A percentile compares a stretch with the other conserved stretches of the same genome.
These are phyloP conservation scores for Xiphophorus couchianus DNA, from an alignment of 2,113 vertebrate genomes.

Conservation along the genomic window DNA sequence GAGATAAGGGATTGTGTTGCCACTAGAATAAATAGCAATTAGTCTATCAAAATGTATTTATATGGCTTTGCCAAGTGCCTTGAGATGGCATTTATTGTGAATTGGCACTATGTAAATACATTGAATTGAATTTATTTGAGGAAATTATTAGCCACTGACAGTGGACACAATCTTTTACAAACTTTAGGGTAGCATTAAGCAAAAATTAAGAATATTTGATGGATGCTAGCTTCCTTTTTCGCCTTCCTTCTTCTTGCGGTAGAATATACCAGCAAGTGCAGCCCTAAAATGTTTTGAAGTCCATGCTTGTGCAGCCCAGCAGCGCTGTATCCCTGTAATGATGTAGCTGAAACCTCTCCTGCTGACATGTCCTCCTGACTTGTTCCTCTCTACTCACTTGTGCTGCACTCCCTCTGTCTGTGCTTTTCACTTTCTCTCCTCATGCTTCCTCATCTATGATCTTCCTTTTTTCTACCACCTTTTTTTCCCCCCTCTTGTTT, in stretches of 20 bases:
- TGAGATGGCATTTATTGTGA: neutral
- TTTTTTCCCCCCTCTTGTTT: slow-evolving; percentile 12
- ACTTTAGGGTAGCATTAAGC: neutral
- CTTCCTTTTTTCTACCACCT: slow-evolving; percentile 14
- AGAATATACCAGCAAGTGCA: neutral
- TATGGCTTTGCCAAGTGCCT: too few relatives aligned
- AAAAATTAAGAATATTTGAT: neutral
- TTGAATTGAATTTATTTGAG: neutral
- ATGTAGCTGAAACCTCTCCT: slow-evolving; percentile 12
- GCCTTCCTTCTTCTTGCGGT: neutral
- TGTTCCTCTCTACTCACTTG: slow-evolving; percentile 13
- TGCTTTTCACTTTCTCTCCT: slow-evolving; percentile 3
- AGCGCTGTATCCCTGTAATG: slow-evolving; percentile 17
- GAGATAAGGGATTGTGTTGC: neutral
- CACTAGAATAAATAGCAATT: neutral
- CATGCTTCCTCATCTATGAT: slow-evolving; percentile 28
- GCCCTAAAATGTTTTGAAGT: neutral
- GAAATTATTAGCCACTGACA: neutral
- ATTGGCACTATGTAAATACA: too few relatives aligned
- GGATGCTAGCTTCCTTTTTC: neutral
- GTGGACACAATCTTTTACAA: neutral
- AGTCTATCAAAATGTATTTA: too few relatives aligned
- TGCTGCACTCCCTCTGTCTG: neutral
- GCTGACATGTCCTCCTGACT: slow-evolving; percentile 11
- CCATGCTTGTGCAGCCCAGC: slow-evolving; percentile 1